phyloP scores from a whole-genome alignment of 1,140 invertebrate species.

The Argopecten irradians region DNA sequence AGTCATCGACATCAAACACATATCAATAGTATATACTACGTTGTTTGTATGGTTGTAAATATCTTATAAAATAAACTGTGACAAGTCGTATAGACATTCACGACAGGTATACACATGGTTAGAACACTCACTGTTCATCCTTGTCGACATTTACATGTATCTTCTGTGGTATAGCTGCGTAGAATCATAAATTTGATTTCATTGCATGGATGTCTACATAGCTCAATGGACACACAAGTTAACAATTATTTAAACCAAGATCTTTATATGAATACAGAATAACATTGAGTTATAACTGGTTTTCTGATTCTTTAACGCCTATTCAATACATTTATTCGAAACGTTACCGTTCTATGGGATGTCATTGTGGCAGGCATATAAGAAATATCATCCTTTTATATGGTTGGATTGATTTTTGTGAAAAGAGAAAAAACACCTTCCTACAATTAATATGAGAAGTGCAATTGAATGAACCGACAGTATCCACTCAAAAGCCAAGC shows the following conservation, averaged over 20 bases:
- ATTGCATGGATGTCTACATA: not conserved
- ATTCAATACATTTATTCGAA: not conserved
- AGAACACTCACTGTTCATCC: not conserved
- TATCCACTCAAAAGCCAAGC: too few relatives aligned
- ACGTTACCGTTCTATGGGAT: not conserved
- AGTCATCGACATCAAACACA: too few relatives aligned
- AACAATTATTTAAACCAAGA: not conserved
- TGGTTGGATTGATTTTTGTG: not conserved
- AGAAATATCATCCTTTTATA: not conserved
- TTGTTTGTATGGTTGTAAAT: not conserved
- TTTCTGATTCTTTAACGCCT: not conserved
- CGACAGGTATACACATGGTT: not conserved
- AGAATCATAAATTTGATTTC: not conserved
- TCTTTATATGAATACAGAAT: not conserved
- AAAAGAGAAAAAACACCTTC: not conserved
- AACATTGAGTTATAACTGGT: not conserved
- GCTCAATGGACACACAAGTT: not conserved
- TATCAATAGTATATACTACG: not conserved
- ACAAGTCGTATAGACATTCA: not conserved
- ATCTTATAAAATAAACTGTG: not conserved
- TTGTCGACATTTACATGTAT: not conserved
- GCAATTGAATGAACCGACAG: too few relatives aligned
- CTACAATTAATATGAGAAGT: too few relatives aligned
- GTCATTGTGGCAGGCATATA: not conserved
- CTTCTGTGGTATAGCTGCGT: not conserved